Evolutionary conservation across 2,797 vertebrate genomes (phyloP), one percentile per base, ranked within the genome.

Genomic region (Microctenopoma lineatum): DNA sequence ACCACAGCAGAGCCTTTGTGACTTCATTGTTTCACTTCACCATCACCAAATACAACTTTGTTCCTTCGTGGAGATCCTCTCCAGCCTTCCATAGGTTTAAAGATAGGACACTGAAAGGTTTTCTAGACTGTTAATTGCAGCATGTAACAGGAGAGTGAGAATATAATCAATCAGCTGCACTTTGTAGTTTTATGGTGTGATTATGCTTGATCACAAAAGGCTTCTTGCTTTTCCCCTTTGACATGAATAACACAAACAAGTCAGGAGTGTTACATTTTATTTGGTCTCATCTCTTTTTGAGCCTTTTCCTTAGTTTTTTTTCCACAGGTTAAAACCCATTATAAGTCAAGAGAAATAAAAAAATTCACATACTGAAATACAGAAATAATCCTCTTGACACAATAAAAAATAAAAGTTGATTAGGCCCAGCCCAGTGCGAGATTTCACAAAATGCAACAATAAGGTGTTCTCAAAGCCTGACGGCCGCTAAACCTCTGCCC

Each of bases 381-480:
- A 89, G 83, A 90, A 87, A 90, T 70, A 84, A 79, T 87, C 69
- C 77, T 90, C 83, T 84, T 60, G 41, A 89, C 74, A 72, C 75
- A 61, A 79, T 50, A 84, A 84, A 68, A 92, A 85, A 84, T 15
- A 88, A 93, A 80, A 86, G 82, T 85, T 90, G 87, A 93, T 94
- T 92, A 94, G 93, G 94, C 92, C 93, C 93, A 94, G 94, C 93
- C 93, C 94, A 93, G 91, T 92, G 92, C 71, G 84, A 92, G 86
- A 92, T 88, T 89, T 92, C 81, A 87, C 87, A 91, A 79, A 80
- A 84, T 57, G 79, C 80, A 78, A 87, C 70, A 69, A 87, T 46
- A 70, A 82, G 21, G 27, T 58, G 67, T 80, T 87, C 53, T 73
- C 73, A 81, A 91, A 92, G 86, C 83, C 84, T 25, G 76, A 75